Evolutionary conservation across 2,888 invertebrate species (phyloP), one percentile per base, ranked within the genome.

Genomic region (Anorthoa munda): DNA sequence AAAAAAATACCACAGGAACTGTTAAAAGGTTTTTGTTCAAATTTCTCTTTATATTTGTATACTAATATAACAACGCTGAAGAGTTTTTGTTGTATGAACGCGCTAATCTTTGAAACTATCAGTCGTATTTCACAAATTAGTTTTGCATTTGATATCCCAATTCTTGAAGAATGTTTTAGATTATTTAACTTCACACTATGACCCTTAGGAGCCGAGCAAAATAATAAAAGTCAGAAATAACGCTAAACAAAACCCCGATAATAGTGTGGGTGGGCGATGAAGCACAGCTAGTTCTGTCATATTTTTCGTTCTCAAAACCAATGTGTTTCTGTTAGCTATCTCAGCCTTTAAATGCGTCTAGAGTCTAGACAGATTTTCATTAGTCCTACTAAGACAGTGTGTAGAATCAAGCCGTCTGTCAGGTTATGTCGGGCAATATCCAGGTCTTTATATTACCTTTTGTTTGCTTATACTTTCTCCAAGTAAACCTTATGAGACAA

Each of bases 291-390:
- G 31, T 51, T 26, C 15, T 11, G 48, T 21, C 7, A 65, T 48
- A 39, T 26, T 60, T 66, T 46, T 11, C 15, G 7, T 4, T 13
- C 3, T 46, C 0, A n/a, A 18, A 26, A 55, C 7, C 26, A 31
- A 45, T 63, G 26, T 17, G 15, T 23, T 75, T 56, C 23, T 59
- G 46, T 48, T 18, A 13, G 11, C 13, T 13, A 21, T 51, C 4
- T 61, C 17, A 56, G 5, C 12, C 51, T 61, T 46, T 66, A 55
- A 59, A 75, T 59, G 7, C 3, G 76, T 78, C 81, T 81, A 81
- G 59, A 56, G 76, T 78, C 81, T 81, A 81, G 60, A 56, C 76
- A 51, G 31, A 55, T 21, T 75, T 51, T 55, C 50, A 75, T 66
- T 64, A 58, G 48, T 23, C 21, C 12, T n/a, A 17, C 12, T n/a